Base-by-base conservation (phyloP, 2,113 vertebrate species). In the Gopherus flavomarginatus region DNA sequence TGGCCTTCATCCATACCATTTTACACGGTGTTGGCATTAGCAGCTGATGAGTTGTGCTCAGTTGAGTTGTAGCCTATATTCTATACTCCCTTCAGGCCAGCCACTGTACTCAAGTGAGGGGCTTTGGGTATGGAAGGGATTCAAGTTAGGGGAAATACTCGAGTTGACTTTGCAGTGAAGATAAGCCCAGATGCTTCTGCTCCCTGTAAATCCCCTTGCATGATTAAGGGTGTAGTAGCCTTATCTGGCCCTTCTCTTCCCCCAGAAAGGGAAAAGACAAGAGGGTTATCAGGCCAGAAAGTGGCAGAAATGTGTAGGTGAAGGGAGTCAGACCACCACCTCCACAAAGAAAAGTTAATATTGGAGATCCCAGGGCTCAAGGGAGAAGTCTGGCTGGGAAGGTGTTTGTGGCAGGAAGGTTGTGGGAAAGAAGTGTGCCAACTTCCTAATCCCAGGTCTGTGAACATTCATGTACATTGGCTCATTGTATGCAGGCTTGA, bases 21-120 rank as follows among this genome's bases (percentile, higher is more conserved):
- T 52, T 56, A 17, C 1, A 22, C 0, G 0, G 2, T 31, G 10
- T 24, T 88, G 54, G 9, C 4, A 12, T 80, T 75, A 3, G 6
- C 49, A 83, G 50, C 49, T 86, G 27, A 90, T 22, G 24, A 90
- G 54, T 75, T 92, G 26, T 22, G 3, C 16, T 59, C 4, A 0
- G 6, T 81, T 82, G 72, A 88, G 65, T 90, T 92, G 85, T 86
- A n/a, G 35, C 6, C 11, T 4, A 13, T 91, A 31, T 92, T 50
- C 47, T 91, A 92, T 2, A 16, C 8, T 78, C 42, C 5, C 52
- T 62, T 24, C 31, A 81, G 0, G 12, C 59, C 75, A n/a, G 1
- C 11, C 80, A 7, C 35, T 21, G 87, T 78, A 0, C 10, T 94
- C 94, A n/a, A 89, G 50, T 52, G 89, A 90, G 78, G 9, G 11